These are phyloP conservation scores for Stigmatopora argus DNA, from an alignment of 2,113 vertebrate species.

Conservation along the genomic window DNA sequence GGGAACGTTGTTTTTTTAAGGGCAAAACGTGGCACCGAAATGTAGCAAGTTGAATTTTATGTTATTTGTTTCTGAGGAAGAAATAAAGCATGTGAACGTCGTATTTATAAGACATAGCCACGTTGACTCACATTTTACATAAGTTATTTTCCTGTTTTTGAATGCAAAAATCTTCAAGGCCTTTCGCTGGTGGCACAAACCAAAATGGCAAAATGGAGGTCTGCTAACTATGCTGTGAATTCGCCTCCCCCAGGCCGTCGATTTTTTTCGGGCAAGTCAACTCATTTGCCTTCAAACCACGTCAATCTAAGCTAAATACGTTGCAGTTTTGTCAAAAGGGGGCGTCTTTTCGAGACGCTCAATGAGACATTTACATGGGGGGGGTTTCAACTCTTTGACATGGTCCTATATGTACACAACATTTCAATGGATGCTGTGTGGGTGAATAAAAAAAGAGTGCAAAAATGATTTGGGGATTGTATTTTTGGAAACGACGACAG, in stretches of 20 bases:
- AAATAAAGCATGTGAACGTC: slow-evolving; percentile 1
- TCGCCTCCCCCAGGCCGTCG: background rate
- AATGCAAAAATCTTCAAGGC: slow-evolving; percentile 28
- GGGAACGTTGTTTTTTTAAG: background rate
- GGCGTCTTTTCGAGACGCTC: slow-evolving; percentile 27
- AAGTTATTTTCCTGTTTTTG: slow-evolving; percentile 49
- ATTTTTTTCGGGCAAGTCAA: slow-evolving; percentile 7
- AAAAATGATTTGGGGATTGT: slow-evolving; percentile 17
- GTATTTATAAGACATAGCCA: slow-evolving; percentile 46
- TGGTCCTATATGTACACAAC: slow-evolving; percentile 52
- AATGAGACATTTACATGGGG: slow-evolving; percentile 25
- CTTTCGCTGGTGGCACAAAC: slow-evolving; percentile 21
- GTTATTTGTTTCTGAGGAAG: background rate
- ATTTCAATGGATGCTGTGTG: slow-evolving; percentile 55
- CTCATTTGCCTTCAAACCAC: slow-evolving; percentile 61
- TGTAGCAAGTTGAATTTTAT: background rate
- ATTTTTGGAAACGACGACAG: slow-evolving; percentile 1
- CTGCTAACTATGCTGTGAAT: slow-evolving; percentile 48
- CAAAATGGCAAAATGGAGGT: slow-evolving; percentile 46
- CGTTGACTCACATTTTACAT: slow-evolving; percentile 45
- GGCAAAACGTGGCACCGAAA: background rate
- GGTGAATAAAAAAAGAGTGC: slow-evolving; percentile 42
- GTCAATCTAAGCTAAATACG: slow-evolving; percentile 11
- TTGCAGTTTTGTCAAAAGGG: slow-evolving; percentile 25
- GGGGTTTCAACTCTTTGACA: slow-evolving; percentile 39